Base-by-base conservation (phyloP, 2,888 invertebrate species). In the Andrena haemorrhoa region DNA sequence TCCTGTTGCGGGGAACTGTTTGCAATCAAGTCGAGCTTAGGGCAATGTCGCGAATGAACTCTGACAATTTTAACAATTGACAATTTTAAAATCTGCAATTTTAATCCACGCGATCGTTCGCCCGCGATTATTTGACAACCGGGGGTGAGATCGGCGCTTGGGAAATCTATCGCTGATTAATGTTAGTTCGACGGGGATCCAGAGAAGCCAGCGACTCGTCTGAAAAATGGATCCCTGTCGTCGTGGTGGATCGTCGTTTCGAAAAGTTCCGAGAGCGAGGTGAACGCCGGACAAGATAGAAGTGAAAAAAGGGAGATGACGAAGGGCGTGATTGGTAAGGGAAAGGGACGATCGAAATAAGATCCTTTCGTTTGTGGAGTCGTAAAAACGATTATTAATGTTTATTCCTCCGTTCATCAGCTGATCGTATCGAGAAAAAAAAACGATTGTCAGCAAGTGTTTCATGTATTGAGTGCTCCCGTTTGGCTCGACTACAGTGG, bases 301-400 rank as follows among this genome's bases (percentile, higher is more conserved):
- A 10, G 26, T 23, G 66, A 75, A 66, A 77, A 63, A 53, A 51
- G 64, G 58, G 12, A 53, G 74, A 70, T 23, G 23, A 16, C 61
- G 73, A 26, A 53, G 68, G 23, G 63, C 6, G 4, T 1, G 7
- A 29, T 29, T n/a, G 8, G 56, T 26, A 20, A n/a, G 53, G 16
- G 8, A 58, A 41, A 41, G 70, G 35, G 0, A 47, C 47, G 33
- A 68, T 64, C 5, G 16, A 63, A 69, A 41, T 23, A 0, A 20
- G 20, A 29, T n/a, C 29, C n/a, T 51, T 58, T 63, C 63, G 65
- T 71, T 49, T 12, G 71, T n/a, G 79, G 58, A 60, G 58, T 60
- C 69, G 70, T 72, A 73, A 85, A 84, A 88, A 20, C 79, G 77
- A 83, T 86, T 83, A 86, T 90, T 87, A 89, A 89, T 87, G 83